A percentile compares a stretch with the other conserved stretches of the same genome.
Evolutionary conservation across 2,113 vertebrate genomes (phyloP).

Genomic region (Alligator mississippiensis): DNA sequence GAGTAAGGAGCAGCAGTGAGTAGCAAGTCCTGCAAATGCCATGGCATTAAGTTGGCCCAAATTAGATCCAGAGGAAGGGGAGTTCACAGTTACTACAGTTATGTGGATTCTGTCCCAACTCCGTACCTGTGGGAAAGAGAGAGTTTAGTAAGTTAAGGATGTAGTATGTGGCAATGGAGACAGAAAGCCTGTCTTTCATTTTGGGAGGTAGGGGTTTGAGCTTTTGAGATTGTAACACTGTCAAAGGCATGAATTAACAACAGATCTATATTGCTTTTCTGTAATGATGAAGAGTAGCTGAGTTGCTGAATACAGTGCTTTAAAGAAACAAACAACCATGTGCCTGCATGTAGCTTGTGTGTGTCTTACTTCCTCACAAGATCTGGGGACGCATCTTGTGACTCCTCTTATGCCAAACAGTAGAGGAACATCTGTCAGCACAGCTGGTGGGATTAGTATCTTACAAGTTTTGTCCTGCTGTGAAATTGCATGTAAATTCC

Average conservation of each 20-base stretch:
- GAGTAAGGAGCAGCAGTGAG: background rate
- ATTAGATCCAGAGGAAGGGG: conserved; percentile 47
- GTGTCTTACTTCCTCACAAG: background rate
- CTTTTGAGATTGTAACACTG: background rate
- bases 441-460: background rate
- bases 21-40: conserved; percentile 20
- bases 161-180: background rate
- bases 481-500: background rate
- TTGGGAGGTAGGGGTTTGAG: background rate
- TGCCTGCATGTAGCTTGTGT: background rate
- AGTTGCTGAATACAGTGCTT: background rate
- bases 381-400: background rate
- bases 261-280: background rate
- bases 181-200: background rate
- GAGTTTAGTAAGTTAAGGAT: conserved; percentile 43
- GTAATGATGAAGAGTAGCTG: background rate
- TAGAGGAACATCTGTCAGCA: background rate
- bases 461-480: background rate
- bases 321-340: background rate
- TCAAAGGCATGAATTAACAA: background rate
- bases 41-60: conserved; percentile 49
- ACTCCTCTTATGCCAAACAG: background rate
- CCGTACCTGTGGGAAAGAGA: background rate
- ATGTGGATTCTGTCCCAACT: background rate
- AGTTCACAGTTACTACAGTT: background rate